Evolutionary conservation across 2,797 vertebrate genomes (phyloP).

Genomic region (Leptoclinus maculatus): DNA sequence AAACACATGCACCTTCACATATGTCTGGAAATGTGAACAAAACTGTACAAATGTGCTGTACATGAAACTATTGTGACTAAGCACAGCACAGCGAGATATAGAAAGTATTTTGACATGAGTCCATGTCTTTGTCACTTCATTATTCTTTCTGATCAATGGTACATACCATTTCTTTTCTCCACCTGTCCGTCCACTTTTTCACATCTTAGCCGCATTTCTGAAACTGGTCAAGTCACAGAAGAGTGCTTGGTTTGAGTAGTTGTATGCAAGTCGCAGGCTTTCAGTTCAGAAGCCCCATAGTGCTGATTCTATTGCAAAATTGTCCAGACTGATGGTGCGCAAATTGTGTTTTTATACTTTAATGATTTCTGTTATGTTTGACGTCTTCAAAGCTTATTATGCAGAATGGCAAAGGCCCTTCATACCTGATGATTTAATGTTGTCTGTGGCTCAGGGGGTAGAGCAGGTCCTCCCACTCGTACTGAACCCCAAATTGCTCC

Average conservation of each 20-base stretch:
- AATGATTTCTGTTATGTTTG: not conserved
- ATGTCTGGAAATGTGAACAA: not conserved
- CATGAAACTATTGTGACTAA: conserved; percentile 4
- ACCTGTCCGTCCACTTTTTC: not conserved
- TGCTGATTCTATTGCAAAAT: not conserved
- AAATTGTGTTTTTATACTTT: conserved; percentile 1
- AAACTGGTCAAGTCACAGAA: not conserved
- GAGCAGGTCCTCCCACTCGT: not conserved
- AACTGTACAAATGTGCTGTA: not conserved
- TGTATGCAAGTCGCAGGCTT: not conserved
- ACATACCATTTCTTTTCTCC: not conserved
- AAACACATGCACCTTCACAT: conserved; percentile 32
- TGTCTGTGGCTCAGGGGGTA: not conserved
- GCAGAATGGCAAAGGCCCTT: not conserved
- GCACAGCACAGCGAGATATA: not conserved
- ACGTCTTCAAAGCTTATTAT: not conserved
- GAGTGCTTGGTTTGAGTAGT: not conserved
- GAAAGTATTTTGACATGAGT: not conserved
- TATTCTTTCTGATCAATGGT: not conserved
- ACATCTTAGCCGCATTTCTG: not conserved
- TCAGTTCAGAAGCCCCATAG: not conserved
- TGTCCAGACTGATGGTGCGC: not conserved
- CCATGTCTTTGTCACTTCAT: not conserved
- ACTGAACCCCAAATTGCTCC: not conserved
- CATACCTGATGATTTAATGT: not conserved